phyloP scores from a whole-genome alignment of 1,140 invertebrate genomes.

The Heliconius melpomene region DNA sequence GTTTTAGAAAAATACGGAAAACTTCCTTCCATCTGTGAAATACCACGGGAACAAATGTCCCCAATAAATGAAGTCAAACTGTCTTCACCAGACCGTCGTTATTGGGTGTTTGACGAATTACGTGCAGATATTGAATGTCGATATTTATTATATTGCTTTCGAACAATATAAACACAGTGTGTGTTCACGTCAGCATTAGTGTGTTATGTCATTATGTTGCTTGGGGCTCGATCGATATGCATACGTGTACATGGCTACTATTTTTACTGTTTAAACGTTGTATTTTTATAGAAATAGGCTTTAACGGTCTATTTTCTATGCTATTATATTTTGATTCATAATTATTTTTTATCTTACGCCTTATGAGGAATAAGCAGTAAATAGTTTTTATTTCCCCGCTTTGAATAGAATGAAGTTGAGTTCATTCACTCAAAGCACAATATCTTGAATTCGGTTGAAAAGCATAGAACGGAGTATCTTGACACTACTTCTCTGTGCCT shows the following conservation, averaged over 20 bases:
- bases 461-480: no score
- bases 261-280: neutral
- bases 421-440: no score
- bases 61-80: constrained; percentile 19
- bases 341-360: no score
- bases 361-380: no score
- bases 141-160: neutral
- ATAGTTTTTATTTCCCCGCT: no score
- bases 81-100: constrained; percentile 16
- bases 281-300: neutral
- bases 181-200: neutral
- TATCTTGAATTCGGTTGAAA: no score
- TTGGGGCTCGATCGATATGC: neutral
- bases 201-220: neutral
- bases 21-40: neutral
- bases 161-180: neutral
- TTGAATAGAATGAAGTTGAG: no score
- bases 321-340: no score
- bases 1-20: neutral
- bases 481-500: no score
- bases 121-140: neutral
- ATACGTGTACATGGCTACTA: neutral
- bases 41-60: neutral
- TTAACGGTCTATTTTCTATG: no score
- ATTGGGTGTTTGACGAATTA: constrained; percentile 15